Conservation (phyloP, 2,797 vertebrate genomes). For the Neosilurus hyrtlii region DNA sequence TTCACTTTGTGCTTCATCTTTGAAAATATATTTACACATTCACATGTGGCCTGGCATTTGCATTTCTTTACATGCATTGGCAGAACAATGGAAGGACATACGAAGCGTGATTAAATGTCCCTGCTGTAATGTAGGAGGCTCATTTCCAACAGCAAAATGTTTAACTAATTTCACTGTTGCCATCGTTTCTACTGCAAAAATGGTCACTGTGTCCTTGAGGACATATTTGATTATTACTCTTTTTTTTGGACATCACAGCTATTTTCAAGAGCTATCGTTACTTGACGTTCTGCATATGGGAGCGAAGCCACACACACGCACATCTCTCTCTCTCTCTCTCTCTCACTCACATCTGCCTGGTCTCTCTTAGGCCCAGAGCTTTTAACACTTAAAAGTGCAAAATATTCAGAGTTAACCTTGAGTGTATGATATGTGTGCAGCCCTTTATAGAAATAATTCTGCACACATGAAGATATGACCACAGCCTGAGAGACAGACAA, state of each 20-base stretch:
- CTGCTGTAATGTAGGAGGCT: constrained; percentile 58
- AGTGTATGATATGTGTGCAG: constrained; percentile 62
- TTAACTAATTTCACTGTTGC: constrained; percentile 66
- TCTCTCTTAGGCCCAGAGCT: constrained; percentile 71
- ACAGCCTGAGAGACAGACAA: constrained; percentile 9
- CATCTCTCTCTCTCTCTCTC: constrained; percentile 70
- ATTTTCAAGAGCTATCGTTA: constrained; percentile 71
- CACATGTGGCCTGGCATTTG: constrained; percentile 66
- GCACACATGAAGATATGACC: constrained; percentile 42
- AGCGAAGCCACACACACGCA: constrained; percentile 60
- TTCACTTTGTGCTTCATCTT: constrained; percentile 53
- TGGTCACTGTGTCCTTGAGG: constrained; percentile 81
- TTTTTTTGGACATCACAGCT: constrained; percentile 77
- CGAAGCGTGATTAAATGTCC: constrained; percentile 53
- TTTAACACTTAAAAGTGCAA: constrained; percentile 84
- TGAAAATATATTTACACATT: constrained; percentile 67
- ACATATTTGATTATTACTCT: constrained; percentile 82
- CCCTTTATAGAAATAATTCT: constrained; percentile 47
- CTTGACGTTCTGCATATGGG: constrained; percentile 56
- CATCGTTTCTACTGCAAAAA: constrained; percentile 78
- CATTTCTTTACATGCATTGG: constrained; percentile 68
- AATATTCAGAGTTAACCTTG: constrained; percentile 85
- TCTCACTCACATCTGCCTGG: constrained; percentile 54
- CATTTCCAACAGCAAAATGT: constrained; percentile 68
- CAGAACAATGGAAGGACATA: constrained; percentile 60